These are phyloP conservation scores for Mallotus villosus DNA, from an alignment of 2,797 vertebrate genomes.

Conservation along the genomic window DNA sequence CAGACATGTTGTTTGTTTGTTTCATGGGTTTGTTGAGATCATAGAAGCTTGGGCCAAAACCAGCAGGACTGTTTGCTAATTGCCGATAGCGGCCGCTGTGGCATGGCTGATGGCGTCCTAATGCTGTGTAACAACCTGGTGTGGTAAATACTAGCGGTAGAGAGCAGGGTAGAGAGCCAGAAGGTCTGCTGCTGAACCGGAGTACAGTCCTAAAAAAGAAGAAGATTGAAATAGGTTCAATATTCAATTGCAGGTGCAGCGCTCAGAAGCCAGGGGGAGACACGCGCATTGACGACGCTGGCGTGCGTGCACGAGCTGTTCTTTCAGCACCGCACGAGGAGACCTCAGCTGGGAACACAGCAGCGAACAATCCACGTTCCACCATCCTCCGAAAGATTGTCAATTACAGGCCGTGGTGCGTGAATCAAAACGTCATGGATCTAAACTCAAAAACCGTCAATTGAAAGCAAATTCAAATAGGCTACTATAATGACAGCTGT, in stretches of 20 bases:
- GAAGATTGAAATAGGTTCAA: background rate
- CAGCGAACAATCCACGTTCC: background rate
- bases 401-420: background rate
- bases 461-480: background rate
- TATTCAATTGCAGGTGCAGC: constrained; percentile 25
- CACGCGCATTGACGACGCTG: constrained; percentile 54
- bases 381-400: background rate
- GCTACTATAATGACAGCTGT: background rate
- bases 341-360: constrained; percentile 1
- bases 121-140: constrained; percentile 35
- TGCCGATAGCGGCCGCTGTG: constrained; percentile 30
- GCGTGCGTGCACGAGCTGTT: constrained; percentile 71
- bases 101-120: constrained; percentile 35
- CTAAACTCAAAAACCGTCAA: background rate
- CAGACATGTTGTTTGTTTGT: constrained; percentile 21
- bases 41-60: constrained; percentile 25
- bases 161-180: constrained; percentile 24
- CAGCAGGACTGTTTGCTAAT: constrained; percentile 41
- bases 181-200: background rate
- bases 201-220: background rate
- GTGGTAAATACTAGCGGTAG: constrained; percentile 34
- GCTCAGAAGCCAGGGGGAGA: constrained; percentile 54
- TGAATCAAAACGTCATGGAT: background rate
- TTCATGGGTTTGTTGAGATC: constrained; percentile 28
- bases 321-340: constrained; percentile 73